A percentile compares a stretch with the other conserved stretches of the same genome.
Evolutionary conservation across 2,113 vertebrate genomes (phyloP).

Genomic region (Dipodomys spectabilis): DNA sequence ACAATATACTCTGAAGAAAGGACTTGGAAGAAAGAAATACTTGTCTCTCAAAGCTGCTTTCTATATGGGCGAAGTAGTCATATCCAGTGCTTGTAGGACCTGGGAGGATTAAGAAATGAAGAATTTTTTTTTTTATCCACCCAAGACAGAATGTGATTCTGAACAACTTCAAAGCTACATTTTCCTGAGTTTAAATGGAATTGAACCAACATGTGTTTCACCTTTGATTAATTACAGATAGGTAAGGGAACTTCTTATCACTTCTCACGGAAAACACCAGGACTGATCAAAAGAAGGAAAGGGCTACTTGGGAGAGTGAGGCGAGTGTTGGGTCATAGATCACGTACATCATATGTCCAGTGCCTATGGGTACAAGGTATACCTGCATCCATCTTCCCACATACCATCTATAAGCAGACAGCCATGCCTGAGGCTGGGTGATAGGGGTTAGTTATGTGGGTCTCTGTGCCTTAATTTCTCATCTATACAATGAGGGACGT

Average conservation of each 20-base stretch:
- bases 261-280: background rate
- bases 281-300: background rate
- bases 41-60: slow-evolving; percentile 20
- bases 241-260: background rate
- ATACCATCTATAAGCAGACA: accelerated
- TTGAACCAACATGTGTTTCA: slow-evolving; percentile 21
- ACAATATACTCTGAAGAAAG: slow-evolving; percentile 2
- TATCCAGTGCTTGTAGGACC: background rate
- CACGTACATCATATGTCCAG: background rate
- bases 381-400: background rate
- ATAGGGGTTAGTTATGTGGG: background rate
- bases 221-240: background rate
- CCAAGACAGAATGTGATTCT: background rate
- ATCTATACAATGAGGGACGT: background rate
- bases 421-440: background rate
- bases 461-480: background rate
- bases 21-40: slow-evolving; percentile 25
- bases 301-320: accelerated
- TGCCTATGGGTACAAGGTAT: accelerated
- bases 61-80: background rate
- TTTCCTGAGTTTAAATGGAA: background rate
- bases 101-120: slow-evolving; percentile 48
- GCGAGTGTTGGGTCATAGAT: accelerated
- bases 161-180: background rate
- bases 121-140: background rate